phyloP scores from a whole-genome alignment of 2,113 vertebrate species.

The Cynopterus brachyotis region DNA sequence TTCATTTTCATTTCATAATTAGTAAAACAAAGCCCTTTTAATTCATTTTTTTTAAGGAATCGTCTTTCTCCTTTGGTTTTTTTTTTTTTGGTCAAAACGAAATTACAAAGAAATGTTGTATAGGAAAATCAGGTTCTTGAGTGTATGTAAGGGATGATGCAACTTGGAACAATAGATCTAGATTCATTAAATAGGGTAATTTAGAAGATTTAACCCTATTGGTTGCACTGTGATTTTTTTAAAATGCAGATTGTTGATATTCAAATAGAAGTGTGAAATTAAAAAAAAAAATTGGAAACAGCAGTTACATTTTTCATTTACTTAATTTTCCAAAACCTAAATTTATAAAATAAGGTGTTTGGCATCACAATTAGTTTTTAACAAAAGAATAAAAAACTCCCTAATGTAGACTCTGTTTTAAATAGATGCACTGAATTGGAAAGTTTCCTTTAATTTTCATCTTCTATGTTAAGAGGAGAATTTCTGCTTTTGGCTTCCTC shows the following conservation, averaged over 20 bases:
- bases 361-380: not conserved
- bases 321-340: constrained; percentile 9
- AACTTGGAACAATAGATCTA: not conserved
- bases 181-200: not conserved
- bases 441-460: not conserved
- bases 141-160: not conserved
- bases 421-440: not conserved
- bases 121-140: not conserved
- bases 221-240: constrained; percentile 11
- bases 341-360: constrained; percentile 15
- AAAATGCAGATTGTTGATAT: not conserved
- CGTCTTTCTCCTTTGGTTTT: not conserved
- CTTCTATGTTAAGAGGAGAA: not conserved
- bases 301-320: not conserved
- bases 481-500: not conserved
- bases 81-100: constrained; percentile 19
- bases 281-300: not conserved
- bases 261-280: not conserved
- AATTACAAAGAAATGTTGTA: not conserved
- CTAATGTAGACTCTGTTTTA: not conserved
- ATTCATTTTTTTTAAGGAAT: constrained; percentile 44
- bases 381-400: not conserved
- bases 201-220: not conserved
- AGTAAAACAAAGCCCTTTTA: not conserved
- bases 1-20: constrained; percentile 35